Conservation (phyloP, 2,113 vertebrate genomes). For the Psittacus erithacus region DNA sequence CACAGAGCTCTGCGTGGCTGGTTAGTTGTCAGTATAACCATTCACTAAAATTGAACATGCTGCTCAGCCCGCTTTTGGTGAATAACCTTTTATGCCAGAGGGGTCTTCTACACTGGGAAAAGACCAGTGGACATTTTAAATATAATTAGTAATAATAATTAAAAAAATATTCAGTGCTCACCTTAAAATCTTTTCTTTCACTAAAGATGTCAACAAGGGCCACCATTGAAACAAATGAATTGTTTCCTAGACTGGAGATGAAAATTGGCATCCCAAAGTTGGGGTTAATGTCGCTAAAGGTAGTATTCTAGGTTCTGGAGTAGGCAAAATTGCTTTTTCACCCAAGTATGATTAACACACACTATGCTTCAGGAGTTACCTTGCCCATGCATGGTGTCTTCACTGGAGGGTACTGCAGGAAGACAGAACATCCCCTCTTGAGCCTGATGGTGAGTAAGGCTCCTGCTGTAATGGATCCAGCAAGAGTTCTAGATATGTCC, state of each 20-base stretch:
- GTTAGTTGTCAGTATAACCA: too few relatives aligned
- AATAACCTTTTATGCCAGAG: neutral
- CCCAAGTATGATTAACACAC: neutral
- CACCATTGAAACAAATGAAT: neutral
- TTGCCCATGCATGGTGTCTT: neutral
- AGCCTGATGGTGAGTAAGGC: neutral
- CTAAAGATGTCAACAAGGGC: neutral
- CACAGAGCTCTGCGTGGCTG: neutral
- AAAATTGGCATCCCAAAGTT: neutral
- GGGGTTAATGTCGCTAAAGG: neutral
- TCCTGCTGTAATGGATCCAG: neutral
- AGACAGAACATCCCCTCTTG: rapidly evolving
- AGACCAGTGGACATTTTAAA: neutral
- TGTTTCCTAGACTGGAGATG: neutral
- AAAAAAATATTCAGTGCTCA: neutral
- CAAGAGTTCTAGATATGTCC: neutral
- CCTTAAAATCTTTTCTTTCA: neutral
- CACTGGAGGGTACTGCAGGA: neutral
- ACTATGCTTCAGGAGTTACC: neutral
- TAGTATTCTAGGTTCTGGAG: neutral
- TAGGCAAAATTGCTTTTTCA: neutral
- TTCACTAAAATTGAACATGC: neutral
- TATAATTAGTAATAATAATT: neutral
- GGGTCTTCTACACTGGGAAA: neutral
- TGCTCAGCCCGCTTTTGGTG: neutral